Percentiles rank a stretch among this genome's conserved stretches.
These are phyloP conservation scores for Actias luna DNA, from an alignment of 2,888 invertebrate genomes.

Conservation along the genomic window DNA sequence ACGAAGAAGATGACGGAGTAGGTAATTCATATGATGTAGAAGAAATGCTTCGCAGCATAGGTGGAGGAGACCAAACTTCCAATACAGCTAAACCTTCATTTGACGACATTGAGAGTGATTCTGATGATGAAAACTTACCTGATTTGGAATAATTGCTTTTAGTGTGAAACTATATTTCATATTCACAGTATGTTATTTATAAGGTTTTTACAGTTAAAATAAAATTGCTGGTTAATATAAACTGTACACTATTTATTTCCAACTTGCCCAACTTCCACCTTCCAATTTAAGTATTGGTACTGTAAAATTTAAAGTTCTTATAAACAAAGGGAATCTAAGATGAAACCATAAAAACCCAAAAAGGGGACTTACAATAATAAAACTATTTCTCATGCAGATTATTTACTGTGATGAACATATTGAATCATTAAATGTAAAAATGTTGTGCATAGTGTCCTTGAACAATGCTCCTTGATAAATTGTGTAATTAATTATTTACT, in stretches of 20 bases:
- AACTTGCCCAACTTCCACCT: background rate
- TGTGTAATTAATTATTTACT: too few species aligned
- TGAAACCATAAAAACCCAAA: too few species aligned
- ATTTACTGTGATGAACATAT: too few species aligned
- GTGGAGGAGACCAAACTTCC: conserved; percentile 66
- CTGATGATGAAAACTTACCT: conserved; percentile 90
- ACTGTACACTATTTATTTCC: background rate
- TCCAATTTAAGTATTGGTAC: conserved; percentile 26
- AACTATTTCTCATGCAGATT: too few species aligned
- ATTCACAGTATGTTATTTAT: conserved; percentile 71
- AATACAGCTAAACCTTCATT: conserved; percentile 84
- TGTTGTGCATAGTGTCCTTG: too few species aligned
- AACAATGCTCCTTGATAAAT: too few species aligned
- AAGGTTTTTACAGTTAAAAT: conserved; percentile 80
- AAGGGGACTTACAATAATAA: too few species aligned
- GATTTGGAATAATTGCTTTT: conserved; percentile 84
- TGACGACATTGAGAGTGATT: conserved; percentile 89
- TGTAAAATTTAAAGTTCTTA: background rate
- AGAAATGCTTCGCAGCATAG: conserved; percentile 88
- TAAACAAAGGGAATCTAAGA: background rate
- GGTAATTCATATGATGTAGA: conserved; percentile 80
- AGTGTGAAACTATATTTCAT: conserved; percentile 52
- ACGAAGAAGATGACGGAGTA: conserved; percentile 85
- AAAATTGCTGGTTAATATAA: conserved; percentile 48
- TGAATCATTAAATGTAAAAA: too few species aligned